Evolutionary conservation across 2,888 invertebrate species (phyloP).

Genomic region (Scrobipalpa atriplicella): DNA sequence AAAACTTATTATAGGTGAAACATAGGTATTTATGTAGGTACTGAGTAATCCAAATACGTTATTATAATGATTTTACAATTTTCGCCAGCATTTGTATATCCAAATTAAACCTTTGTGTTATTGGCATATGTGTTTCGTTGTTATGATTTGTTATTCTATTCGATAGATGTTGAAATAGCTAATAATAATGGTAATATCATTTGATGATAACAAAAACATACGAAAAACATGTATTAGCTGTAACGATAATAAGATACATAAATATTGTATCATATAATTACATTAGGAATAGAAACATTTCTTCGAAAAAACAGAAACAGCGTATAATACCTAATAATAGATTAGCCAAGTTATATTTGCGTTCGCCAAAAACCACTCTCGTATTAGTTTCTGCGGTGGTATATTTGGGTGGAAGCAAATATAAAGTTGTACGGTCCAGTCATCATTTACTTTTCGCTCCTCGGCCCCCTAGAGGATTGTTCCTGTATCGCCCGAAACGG

Average conservation of each 20-base stretch:
- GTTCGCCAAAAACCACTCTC: not conserved
- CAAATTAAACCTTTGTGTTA: too few species aligned
- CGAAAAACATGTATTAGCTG: not conserved
- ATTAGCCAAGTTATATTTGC: conserved; percentile 13
- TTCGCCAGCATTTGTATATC: too few species aligned
- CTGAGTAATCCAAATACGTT: too few species aligned
- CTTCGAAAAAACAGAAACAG: not conserved
- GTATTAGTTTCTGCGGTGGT: not conserved
- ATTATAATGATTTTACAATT: too few species aligned
- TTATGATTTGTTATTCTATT: too few species aligned
- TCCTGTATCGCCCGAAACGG: conserved; percentile 44
- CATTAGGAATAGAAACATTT: not conserved
- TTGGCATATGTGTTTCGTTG: too few species aligned
- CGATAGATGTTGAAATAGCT: too few species aligned
- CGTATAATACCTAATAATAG: conserved; percentile 12
- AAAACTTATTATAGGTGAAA: too few species aligned
- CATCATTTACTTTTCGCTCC: conserved; percentile 43
- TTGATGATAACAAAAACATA: not conserved
- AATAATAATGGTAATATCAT: too few species aligned
- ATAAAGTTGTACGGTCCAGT: conserved; percentile 22
- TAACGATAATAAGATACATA: conserved; percentile 2
- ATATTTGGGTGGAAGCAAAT: conserved; percentile 4
- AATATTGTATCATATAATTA: conserved; percentile 4
- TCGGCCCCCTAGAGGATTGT: conserved; percentile 50
- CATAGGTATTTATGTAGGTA: too few species aligned